A percentile compares a stretch with the other conserved stretches of the same genome.
Evolutionary conservation across 2,888 invertebrate genomes (phyloP).

Genomic region (Metallyticus violacea): DNA sequence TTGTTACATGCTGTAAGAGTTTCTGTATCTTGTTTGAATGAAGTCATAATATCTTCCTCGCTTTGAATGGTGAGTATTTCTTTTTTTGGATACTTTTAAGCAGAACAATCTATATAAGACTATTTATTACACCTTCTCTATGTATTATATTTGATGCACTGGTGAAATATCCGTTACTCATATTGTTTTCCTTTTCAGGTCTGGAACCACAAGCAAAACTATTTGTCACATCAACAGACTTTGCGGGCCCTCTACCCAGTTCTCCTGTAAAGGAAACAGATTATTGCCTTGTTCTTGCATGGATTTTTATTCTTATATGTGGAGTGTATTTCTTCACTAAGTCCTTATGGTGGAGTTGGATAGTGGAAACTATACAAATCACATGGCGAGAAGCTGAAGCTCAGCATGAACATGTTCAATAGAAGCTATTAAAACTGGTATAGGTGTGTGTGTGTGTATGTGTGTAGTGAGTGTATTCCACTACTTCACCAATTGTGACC

Average conservation of each 20-base stretch:
- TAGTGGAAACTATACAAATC: constrained; percentile 78
- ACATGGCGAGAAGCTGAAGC: constrained; percentile 88
- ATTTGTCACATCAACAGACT: constrained; percentile 71
- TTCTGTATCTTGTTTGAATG: too few relatives aligned
- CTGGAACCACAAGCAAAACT: constrained; percentile 60
- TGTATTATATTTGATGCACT: not conserved
- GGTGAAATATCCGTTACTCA: not conserved
- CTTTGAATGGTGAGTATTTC: too few relatives aligned
- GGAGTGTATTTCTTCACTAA: constrained; percentile 71
- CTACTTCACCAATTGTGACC: too few relatives aligned
- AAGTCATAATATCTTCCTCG: too few relatives aligned
- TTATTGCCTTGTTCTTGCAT: constrained; percentile 76
- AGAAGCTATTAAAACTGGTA: too few relatives aligned
- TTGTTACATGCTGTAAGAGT: too few relatives aligned
- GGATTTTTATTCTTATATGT: constrained; percentile 78
- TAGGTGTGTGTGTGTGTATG: too few relatives aligned
- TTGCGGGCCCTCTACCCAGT: constrained; percentile 76
- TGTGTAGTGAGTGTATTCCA: too few relatives aligned
- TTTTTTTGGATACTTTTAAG: too few relatives aligned
- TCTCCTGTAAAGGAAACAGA: constrained; percentile 75
- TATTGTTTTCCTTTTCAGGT: constrained; percentile 44
- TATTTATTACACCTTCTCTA: too few relatives aligned
- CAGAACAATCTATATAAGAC: too few relatives aligned
- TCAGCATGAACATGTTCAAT: constrained; percentile 74
- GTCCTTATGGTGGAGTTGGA: constrained; percentile 72